These are phyloP conservation scores for Parnassius smintheus DNA, from an alignment of 2,888 invertebrate genomes.

Conservation along the genomic window DNA sequence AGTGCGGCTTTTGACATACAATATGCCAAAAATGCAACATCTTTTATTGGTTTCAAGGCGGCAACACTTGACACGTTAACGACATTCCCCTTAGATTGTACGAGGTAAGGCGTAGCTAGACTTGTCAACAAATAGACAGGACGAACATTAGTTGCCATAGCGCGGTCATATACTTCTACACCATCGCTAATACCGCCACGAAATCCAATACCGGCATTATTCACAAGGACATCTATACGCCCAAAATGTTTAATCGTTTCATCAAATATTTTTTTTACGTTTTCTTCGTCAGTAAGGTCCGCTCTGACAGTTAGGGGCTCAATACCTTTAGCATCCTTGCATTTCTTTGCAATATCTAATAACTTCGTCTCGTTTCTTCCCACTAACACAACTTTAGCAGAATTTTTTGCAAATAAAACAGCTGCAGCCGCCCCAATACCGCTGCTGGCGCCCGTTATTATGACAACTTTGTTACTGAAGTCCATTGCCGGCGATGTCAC, in stretches of 20 bases:
- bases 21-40: constrained; percentile 90
- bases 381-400: constrained; percentile 83
- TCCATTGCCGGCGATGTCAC: constrained; percentile 62
- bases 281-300: constrained; percentile 85
- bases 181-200: constrained; percentile 89
- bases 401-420: constrained; percentile 83
- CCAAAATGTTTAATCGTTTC: constrained; percentile 85
- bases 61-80: constrained; percentile 97
- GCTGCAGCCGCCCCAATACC: constrained; percentile 88
- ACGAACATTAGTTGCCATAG: constrained; percentile 92
- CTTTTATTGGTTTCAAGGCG: constrained; percentile 82
- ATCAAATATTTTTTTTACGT: constrained; percentile 83
- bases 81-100: constrained; percentile 89
- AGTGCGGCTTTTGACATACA: constrained; percentile 95
- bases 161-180: constrained; percentile 89
- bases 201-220: constrained; percentile 92
- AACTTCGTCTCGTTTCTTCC: constrained; percentile 86
- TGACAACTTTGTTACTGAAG: constrained; percentile 81
- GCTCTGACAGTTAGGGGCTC: constrained; percentile 82
- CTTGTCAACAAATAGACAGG: constrained; percentile 89
- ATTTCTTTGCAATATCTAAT: constrained; percentile 81
- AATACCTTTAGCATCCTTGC: constrained; percentile 61
- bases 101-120: constrained; percentile 90
- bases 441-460: constrained; percentile 86
- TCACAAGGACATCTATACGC: constrained; percentile 88